Percentiles rank a stretch among this genome's conserved stretches.
These are phyloP conservation scores for Acrocera orbiculus DNA, from an alignment of 2,888 invertebrate species.

Conservation along the genomic window DNA sequence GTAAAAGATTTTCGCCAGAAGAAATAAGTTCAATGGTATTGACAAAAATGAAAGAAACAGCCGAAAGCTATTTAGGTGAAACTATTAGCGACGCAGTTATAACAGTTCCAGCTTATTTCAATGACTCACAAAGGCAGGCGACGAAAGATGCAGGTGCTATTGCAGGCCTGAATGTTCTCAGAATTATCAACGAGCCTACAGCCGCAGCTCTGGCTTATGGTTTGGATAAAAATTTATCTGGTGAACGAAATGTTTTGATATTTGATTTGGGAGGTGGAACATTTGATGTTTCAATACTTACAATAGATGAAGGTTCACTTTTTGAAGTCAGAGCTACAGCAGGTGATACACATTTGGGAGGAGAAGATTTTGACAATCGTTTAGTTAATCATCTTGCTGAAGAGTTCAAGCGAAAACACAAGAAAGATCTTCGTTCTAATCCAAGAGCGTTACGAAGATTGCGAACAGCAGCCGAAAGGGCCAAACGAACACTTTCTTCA, in stretches of 20 bases:
- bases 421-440: constrained; percentile 48
- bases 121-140: constrained; percentile 75
- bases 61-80: constrained; percentile 73
- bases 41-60: constrained; percentile 84
- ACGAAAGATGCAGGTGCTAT: constrained; percentile 74
- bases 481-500: constrained; percentile 58
- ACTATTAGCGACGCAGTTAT: constrained; percentile 72
- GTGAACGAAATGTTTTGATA: constrained; percentile 44
- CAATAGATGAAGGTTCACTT: constrained; percentile 46
- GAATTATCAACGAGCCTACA: constrained; percentile 71
- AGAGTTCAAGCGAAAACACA: constrained; percentile 67
- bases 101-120: constrained; percentile 83
- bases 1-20: constrained; percentile 76
- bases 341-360: constrained; percentile 68
- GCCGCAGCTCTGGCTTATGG: constrained; percentile 59
- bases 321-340: constrained; percentile 56
- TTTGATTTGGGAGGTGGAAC: constrained; percentile 42
- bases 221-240: constrained; percentile 45
- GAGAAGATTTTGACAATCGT: constrained; percentile 80
- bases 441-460: constrained; percentile 49
- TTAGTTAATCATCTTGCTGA: constrained; percentile 73
- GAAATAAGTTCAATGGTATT: constrained; percentile 87
- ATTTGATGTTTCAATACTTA: constrained; percentile 55
- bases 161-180: constrained; percentile 58
- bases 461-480: constrained; percentile 58